phyloP scores from a whole-genome alignment of 2,797 vertebrate genomes.

The Hybognathus amarus region DNA sequence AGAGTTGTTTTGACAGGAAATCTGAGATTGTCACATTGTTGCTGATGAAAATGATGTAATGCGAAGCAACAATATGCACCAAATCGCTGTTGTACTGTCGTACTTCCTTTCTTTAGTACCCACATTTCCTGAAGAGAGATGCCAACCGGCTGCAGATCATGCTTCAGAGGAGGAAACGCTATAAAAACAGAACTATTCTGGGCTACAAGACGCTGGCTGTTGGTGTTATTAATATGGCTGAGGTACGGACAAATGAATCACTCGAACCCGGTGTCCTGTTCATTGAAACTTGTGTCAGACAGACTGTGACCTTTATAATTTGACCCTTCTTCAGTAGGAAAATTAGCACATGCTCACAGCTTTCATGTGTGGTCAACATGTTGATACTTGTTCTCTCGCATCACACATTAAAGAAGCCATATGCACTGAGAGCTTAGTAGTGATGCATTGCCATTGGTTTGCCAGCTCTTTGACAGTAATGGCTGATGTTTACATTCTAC shows the following conservation, averaged over 20 bases:
- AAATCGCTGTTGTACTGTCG: constrained; percentile 3
- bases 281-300: background rate
- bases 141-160: constrained; percentile 84
- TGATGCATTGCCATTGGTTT: background rate
- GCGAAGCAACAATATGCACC: constrained; percentile 6
- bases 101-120: constrained; percentile 70
- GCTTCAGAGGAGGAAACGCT: constrained; percentile 82
- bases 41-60: constrained; percentile 44
- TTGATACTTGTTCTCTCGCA: background rate
- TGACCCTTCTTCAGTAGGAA: background rate
- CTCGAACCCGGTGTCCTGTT: too few relatives aligned
- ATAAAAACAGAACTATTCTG: constrained; percentile 85
- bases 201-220: constrained; percentile 84
- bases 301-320: background rate
- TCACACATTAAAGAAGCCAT: background rate
- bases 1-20: constrained; percentile 22
- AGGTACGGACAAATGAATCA: constrained; percentile 68
- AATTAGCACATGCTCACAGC: background rate
- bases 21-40: constrained; percentile 16
- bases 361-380: background rate
- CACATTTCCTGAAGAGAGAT: constrained; percentile 84
- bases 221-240: constrained; percentile 83
- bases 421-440: background rate
- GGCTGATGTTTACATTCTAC: background rate
- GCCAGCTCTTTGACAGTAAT: background rate